A percentile compares a stretch with the other conserved stretches of the same genome.
These are phyloP conservation scores for Pristionchus fissidentatus DNA, from an alignment of 2,888 invertebrate genomes.

Conservation along the genomic window DNA sequence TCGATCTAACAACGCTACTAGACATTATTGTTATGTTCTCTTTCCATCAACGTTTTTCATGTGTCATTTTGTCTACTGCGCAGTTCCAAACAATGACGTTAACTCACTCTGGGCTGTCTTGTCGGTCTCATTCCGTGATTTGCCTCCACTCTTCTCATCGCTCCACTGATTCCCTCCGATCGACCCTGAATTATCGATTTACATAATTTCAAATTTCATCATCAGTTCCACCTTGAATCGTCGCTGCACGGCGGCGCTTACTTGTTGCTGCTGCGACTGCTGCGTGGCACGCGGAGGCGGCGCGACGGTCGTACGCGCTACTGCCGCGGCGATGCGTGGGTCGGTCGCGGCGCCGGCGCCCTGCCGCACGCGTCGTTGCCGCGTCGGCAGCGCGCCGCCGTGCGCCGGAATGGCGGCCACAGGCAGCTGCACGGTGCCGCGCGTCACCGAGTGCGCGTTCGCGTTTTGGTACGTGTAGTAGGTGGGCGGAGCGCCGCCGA, in stretches of 20 bases:
- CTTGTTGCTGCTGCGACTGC: not conserved
- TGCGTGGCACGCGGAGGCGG: not conserved
- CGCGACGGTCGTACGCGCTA: not conserved
- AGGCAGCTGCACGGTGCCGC: conserved; percentile 25
- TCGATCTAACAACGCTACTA: too few species aligned
- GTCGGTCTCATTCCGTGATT: not conserved
- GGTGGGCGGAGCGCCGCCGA: not conserved
- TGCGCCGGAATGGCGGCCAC: not conserved
- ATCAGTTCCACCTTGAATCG: conserved; percentile 3
- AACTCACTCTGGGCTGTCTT: not conserved
- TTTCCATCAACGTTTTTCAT: too few species aligned
- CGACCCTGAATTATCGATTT: not conserved
- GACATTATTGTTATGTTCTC: too few species aligned
- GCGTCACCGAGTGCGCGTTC: not conserved
- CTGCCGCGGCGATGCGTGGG: conserved; percentile 12
- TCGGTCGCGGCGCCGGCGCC: conserved; percentile 9
- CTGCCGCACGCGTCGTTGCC: not conserved
- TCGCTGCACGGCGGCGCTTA: conserved; percentile 1
- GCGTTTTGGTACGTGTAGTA: conserved; percentile 46
- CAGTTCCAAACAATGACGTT: too few species aligned
- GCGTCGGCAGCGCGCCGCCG: not conserved
- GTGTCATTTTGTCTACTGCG: too few species aligned
- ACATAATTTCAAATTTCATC: not conserved
- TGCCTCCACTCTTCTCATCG: conserved; percentile 10
- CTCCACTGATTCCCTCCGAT: conserved; percentile 14